Evolutionary conservation across 2,888 invertebrate species (phyloP), one percentile per base, ranked within the genome.

Genomic region (Gibbula magus): DNA sequence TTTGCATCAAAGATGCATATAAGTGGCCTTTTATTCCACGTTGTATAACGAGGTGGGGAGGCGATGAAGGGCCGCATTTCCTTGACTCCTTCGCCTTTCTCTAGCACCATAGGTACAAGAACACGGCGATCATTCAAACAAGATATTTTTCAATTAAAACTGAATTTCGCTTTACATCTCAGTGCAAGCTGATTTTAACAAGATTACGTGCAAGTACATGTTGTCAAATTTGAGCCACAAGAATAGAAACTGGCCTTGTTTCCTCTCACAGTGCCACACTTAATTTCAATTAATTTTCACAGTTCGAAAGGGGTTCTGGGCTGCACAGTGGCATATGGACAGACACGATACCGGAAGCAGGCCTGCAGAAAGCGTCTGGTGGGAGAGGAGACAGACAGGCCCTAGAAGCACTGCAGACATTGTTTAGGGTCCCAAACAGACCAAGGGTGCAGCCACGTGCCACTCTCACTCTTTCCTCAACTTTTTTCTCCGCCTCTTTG

Each of bases 271-370:
- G 66, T 75, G 78, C 77, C 80, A 78, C 80, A 80, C 75, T 80
- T 80, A 77, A 80, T 80, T 77, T 78, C 61, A 78, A 80, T 80
- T 78, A 80, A 77, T 61, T 76, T 54, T 61, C 61, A 45, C 61
- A 20, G 29, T n/a, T 22, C 32, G 35, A 39, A 70, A 45, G 45
- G 45, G 45, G 45, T 45, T 45, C 10, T 45, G 13, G 13, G 45
- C 45, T 45, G 45, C 45, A 45, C 45, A 45, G 45, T 45, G 45
- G 45, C 45, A 45, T 45, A 45, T 45, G 45, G 45, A 45, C 10
- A 45, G 45, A 10, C 10, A 1, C 45, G 45, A 45, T 45, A 45
- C 45, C 45, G 45, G 45, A 45, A 45, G 45, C 45, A 45, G 45
- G 45, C 13, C 45, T 45, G 45, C 45, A 45, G 45, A 45, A 45